phyloP scores from a whole-genome alignment of 2,113 vertebrate species.

The Nerophis lumbriciformis region DNA sequence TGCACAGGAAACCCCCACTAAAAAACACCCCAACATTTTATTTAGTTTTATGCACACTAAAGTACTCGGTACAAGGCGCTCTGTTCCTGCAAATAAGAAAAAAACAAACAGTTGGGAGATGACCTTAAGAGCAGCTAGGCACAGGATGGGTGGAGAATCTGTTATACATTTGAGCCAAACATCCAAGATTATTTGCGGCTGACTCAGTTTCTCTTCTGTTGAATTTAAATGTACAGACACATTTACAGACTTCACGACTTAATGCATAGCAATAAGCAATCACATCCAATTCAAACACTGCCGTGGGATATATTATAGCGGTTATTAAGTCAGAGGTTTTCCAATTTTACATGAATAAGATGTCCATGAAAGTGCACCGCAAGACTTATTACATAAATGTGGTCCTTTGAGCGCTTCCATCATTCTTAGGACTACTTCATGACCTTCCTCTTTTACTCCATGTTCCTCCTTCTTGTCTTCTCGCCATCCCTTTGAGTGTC shows the following conservation, averaged over 20 bases:
- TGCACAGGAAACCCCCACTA: background rate
- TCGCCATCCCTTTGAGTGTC: conserved; percentile 42
- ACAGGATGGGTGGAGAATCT: conserved; percentile 7
- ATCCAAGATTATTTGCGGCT: conserved; percentile 17
- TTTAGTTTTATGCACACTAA: background rate
- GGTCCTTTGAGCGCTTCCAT: background rate
- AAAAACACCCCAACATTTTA: background rate
- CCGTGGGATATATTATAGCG: background rate
- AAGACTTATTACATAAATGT: background rate
- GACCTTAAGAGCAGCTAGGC: conserved; percentile 17
- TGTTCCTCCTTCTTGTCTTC: conserved; percentile 21
- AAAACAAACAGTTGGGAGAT: conserved; percentile 14
- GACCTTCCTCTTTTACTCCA: background rate
- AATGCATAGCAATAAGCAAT: conserved; percentile 3
- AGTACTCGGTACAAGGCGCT: background rate
- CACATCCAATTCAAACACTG: background rate
- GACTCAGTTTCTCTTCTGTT: conserved; percentile 11
- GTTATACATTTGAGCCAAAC: conserved; percentile 19
- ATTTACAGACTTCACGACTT: background rate
- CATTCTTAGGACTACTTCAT: background rate
- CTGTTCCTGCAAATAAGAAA: conserved; percentile 9
- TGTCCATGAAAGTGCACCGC: background rate
- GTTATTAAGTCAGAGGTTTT: background rate
- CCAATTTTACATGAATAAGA: background rate
- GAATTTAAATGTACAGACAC: conserved; percentile 4